phyloP scores from a whole-genome alignment of 2,113 vertebrate genomes.

The Chaetura pelagica region DNA sequence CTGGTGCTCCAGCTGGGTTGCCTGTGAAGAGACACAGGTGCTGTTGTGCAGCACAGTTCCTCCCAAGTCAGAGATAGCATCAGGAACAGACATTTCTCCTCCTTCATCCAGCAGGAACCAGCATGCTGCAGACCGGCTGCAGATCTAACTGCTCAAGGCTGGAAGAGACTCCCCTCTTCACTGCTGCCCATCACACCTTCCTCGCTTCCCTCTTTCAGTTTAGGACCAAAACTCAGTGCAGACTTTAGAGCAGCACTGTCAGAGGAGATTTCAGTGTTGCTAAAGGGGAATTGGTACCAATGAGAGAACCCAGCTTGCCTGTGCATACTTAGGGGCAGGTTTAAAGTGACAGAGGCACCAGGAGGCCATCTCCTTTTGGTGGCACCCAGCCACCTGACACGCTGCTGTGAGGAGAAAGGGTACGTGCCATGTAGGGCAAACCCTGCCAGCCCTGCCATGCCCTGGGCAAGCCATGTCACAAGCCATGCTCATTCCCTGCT shows the following conservation, averaged over 20 bases:
- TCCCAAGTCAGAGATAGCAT: background rate
- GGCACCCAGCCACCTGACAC: background rate
- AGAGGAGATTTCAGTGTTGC: background rate
- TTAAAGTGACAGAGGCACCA: background rate
- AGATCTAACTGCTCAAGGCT: background rate
- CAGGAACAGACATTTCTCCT: background rate
- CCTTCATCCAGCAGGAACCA: background rate
- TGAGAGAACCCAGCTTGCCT: background rate
- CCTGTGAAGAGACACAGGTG: background rate
- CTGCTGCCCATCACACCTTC: background rate
- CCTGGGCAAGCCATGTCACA: rapidly evolving
- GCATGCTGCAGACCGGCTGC: background rate
- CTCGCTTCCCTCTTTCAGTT: background rate
- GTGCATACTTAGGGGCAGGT: background rate
- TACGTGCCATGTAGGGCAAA: background rate
- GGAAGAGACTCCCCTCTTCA: background rate
- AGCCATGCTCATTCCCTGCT: background rate
- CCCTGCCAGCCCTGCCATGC: background rate
- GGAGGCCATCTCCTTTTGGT: background rate
- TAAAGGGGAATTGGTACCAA: background rate
- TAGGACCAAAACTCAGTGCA: background rate
- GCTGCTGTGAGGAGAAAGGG: background rate
- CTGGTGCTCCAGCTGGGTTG: background rate
- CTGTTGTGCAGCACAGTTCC: background rate
- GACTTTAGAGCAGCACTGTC: background rate